Evolutionary conservation across 92 coral and sea anemone species (phyloP).

Genomic region (Meandrina meandrites): DNA sequence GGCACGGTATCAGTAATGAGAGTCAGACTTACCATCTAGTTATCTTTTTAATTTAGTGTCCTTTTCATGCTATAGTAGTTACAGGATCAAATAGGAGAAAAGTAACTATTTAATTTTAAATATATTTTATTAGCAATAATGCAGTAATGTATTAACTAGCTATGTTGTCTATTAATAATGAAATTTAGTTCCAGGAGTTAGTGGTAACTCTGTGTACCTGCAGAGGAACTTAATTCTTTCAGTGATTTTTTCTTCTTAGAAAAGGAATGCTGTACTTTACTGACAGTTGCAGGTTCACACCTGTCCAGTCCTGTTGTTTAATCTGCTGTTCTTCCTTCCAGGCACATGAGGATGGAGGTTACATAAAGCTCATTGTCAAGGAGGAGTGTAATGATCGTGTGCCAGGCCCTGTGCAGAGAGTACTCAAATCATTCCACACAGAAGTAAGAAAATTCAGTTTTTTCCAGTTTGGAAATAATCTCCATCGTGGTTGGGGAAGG

Average conservation of each 20-base stretch:
- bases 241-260: neutral
- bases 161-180: too few relatives aligned
- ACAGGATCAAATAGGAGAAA: too few relatives aligned
- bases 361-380: conserved; percentile 75
- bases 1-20: neutral
- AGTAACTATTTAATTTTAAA: too few relatives aligned
- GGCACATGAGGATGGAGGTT: conserved; percentile 96
- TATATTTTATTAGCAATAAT: too few relatives aligned
- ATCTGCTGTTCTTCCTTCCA: conserved; percentile 13
- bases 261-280: neutral
- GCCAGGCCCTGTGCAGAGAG: conserved; percentile 90
- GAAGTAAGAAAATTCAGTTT: conserved; percentile 57
- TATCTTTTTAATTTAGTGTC: too few relatives aligned
- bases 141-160: too few relatives aligned
- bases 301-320: neutral
- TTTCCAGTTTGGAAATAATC: neutral
- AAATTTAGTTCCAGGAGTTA: too few relatives aligned
- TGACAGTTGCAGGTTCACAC: neutral
- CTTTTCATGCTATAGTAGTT: too few relatives aligned
- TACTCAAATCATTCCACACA: conserved; percentile 78
- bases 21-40: neutral
- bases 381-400: conserved; percentile 81
- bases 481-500: too few relatives aligned
- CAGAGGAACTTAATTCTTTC: too few relatives aligned
- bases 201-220: too few relatives aligned